These are phyloP conservation scores for Formica exsecta DNA, from an alignment of 1,140 invertebrate species.

Conservation along the genomic window DNA sequence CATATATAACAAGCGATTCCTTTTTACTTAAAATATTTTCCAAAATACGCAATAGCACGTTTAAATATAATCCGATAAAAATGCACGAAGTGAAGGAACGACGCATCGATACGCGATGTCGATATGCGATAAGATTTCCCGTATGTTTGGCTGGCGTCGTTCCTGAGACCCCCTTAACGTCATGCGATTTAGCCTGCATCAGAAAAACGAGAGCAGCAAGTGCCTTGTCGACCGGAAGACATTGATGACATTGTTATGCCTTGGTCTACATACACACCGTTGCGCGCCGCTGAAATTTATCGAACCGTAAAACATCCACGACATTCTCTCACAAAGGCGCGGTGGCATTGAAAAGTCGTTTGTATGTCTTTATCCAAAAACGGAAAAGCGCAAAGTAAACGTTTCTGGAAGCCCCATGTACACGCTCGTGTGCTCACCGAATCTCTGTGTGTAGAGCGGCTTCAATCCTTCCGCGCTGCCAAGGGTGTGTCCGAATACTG, in stretches of 20 bases:
- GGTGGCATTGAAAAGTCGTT: conserved; percentile 52
- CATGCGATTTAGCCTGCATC: conserved; percentile 38
- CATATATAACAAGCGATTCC: not conserved
- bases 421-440: not conserved
- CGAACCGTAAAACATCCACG: conserved; percentile 48
- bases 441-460: not conserved
- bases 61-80: not conserved
- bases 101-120: not conserved
- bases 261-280: conserved; percentile 41
- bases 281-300: conserved; percentile 57
- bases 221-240: conserved; percentile 62
- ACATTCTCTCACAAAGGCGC: conserved; percentile 22
- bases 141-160: conserved; percentile 10
- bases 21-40: not conserved
- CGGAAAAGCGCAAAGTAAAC: conserved; percentile 35
- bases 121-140: conserved; percentile 50
- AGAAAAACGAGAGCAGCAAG: conserved; percentile 61
- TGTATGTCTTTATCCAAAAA: conserved; percentile 36
- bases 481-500: conserved; percentile 32
- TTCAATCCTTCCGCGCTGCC: not conserved
- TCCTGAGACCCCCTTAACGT: conserved; percentile 41
- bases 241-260: conserved; percentile 69
- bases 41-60: not conserved
- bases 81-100: not conserved
- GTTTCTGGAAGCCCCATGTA: not conserved